phyloP scores from a whole-genome alignment of 2,888 invertebrate species.

The Pammene aurita region DNA sequence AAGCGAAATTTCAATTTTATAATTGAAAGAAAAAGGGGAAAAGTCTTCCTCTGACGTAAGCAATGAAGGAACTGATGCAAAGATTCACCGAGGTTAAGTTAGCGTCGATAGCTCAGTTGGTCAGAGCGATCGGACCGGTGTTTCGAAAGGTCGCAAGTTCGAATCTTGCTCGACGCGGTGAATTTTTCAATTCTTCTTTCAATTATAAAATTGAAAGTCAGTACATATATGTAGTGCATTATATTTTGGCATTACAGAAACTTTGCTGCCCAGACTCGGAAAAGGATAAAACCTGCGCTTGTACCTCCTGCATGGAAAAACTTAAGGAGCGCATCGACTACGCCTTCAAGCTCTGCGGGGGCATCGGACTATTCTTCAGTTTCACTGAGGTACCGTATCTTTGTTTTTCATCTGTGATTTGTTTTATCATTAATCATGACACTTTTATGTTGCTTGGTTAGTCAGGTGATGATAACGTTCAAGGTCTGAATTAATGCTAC shows the following conservation, averaged over 20 bases:
- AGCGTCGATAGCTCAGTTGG: too few species aligned
- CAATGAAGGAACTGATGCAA: too few species aligned
- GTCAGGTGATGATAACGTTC: neutral
- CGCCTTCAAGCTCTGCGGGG: constrained; percentile 95
- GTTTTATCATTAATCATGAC: constrained; percentile 6
- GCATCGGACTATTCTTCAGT: constrained; percentile 97
- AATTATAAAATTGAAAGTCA: too few species aligned
- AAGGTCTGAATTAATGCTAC: neutral
- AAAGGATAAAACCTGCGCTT: constrained; percentile 78
- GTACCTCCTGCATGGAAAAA: constrained; percentile 88
- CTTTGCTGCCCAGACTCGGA: constrained; percentile 78
- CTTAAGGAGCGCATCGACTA: constrained; percentile 91
- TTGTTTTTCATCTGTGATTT: neutral
- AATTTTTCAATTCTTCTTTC: too few species aligned
- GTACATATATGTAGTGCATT: too few species aligned
- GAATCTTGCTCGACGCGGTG: too few species aligned
- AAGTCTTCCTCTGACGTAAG: too few species aligned
- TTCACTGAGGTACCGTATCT: constrained; percentile 93
- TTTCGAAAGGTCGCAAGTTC: too few species aligned
- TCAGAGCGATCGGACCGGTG: too few species aligned
- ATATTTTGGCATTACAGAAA: constrained; percentile 67
- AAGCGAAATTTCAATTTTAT: too few species aligned
- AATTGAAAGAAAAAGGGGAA: too few species aligned
- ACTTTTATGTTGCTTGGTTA: constrained; percentile 20
- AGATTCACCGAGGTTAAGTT: too few species aligned